Evolutionary conservation across 2,888 invertebrate species (phyloP).

Genomic region (Arge pagana): DNA sequence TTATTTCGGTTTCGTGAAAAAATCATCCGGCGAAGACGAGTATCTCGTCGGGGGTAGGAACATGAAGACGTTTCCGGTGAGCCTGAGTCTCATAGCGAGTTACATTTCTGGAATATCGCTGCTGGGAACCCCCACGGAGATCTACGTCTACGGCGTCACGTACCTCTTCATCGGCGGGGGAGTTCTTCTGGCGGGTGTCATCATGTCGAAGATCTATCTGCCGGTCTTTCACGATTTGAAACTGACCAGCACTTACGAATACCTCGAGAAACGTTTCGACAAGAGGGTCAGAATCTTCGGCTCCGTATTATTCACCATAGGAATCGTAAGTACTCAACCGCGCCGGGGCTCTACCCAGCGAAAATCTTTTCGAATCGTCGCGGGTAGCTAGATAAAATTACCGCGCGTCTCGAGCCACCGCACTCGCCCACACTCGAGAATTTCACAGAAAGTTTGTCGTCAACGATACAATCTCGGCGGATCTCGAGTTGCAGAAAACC

Average conservation of each 20-base stretch:
- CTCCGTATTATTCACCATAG: slow-evolving; percentile 70
- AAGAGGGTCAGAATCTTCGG: slow-evolving; percentile 72
- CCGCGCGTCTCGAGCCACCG: too few species aligned
- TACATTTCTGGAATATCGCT: slow-evolving; percentile 80
- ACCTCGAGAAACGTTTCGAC: slow-evolving; percentile 74
- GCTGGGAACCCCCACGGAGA: slow-evolving; percentile 78
- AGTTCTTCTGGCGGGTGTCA: slow-evolving; percentile 68
- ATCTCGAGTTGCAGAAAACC: too few species aligned
- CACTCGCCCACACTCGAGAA: too few species aligned
- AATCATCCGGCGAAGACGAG: slow-evolving; percentile 67
- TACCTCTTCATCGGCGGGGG: slow-evolving; percentile 71
- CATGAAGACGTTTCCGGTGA: slow-evolving; percentile 81
- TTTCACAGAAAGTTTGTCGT: too few species aligned
- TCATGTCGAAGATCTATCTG: slow-evolving; percentile 71
- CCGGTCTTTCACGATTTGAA: slow-evolving; percentile 77
- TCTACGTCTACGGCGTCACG: slow-evolving; percentile 81
- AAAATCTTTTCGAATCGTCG: too few species aligned
- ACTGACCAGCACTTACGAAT: slow-evolving; percentile 82
- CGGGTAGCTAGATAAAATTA: too few species aligned
- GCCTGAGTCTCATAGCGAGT: slow-evolving; percentile 84
- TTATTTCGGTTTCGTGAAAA: slow-evolving; percentile 79
- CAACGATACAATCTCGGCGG: too few species aligned
- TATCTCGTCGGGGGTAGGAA: slow-evolving; percentile 82
- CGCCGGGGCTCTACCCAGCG: too few species aligned
- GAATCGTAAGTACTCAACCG: slow-evolving; percentile 74